phyloP scores from a whole-genome alignment of 1,140 invertebrate genomes.

The Augochlora pura region DNA sequence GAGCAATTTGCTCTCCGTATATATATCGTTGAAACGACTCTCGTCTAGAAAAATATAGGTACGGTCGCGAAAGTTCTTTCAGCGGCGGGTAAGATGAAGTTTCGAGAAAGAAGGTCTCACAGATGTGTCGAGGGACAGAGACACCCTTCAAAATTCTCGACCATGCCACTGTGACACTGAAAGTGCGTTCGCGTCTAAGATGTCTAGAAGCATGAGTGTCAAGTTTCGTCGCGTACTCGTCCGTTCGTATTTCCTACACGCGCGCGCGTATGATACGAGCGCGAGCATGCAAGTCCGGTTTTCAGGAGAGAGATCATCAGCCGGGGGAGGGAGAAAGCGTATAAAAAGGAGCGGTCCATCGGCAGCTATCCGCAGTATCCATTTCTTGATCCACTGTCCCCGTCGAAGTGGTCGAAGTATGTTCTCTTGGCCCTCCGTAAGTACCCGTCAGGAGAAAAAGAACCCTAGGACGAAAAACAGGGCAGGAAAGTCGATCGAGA shows the following conservation, averaged over 20 bases:
- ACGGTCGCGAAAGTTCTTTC: too few relatives aligned
- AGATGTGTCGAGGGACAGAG: too few relatives aligned
- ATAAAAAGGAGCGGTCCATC: slow-evolving; percentile 74
- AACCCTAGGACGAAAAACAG: background rate
- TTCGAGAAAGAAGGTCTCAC: too few relatives aligned
- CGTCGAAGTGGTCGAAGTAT: slow-evolving; percentile 45
- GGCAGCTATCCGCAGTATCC: slow-evolving; percentile 65
- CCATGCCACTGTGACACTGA: background rate
- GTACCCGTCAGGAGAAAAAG: slow-evolving; percentile 27
- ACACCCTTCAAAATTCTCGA: background rate
- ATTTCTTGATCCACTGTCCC: slow-evolving; percentile 39
- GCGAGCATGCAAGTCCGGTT: slow-evolving; percentile 64
- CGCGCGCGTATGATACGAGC: slow-evolving; percentile 40
- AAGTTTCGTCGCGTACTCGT: slow-evolving; percentile 24
- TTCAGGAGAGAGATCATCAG: slow-evolving; percentile 54
- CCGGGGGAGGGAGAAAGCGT: slow-evolving; percentile 73
- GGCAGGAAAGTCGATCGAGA: background rate
- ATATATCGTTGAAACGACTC: background rate
- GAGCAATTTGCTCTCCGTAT: background rate
- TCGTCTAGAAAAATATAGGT: too few relatives aligned
- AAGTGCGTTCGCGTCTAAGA: slow-evolving; percentile 17
- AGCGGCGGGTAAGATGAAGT: too few relatives aligned
- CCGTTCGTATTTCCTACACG: slow-evolving; percentile 44
- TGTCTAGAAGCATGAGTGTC: background rate
- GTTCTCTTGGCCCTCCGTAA: slow-evolving; percentile 50